Percentiles rank a stretch among this genome's conserved stretches.
phyloP scores from a whole-genome alignment of 1,140 invertebrate genomes.

The Drosophila murphyi region DNA sequence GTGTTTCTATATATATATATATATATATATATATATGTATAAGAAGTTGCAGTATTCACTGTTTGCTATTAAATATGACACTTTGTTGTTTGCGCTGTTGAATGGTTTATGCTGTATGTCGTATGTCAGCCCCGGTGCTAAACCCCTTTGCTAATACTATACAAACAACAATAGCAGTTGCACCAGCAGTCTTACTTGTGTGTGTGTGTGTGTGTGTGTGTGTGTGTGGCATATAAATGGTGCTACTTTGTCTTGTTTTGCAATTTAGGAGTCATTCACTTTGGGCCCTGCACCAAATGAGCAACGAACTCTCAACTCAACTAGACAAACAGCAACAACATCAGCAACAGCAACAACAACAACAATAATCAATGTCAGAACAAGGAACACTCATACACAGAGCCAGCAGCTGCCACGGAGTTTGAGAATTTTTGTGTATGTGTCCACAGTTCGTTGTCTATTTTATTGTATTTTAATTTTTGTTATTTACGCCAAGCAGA shows the following conservation, averaged over 20 bases:
- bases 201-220: constrained; percentile 29
- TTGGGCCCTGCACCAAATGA: constrained; percentile 58
- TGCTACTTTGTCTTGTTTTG: constrained; percentile 69
- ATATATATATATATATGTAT: constrained; percentile 4
- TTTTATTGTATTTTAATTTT: constrained; percentile 80
- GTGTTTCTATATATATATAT: not conserved
- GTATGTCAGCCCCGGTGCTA: constrained; percentile 11
- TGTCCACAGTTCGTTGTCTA: constrained; percentile 66
- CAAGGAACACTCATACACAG: constrained; percentile 25
- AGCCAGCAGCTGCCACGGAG: not conserved
- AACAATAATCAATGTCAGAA: constrained; percentile 61
- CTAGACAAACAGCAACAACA: constrained; percentile 42
- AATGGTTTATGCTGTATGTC: constrained; percentile 35
- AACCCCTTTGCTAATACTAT: constrained; percentile 47
- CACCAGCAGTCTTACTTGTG: constrained; percentile 29
- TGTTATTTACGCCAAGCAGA: constrained; percentile 65
- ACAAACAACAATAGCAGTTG: constrained; percentile 14
- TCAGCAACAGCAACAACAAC: constrained; percentile 33
- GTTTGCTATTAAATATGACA: constrained; percentile 26
- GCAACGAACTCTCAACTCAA: constrained; percentile 65
- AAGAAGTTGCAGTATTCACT: constrained; percentile 16
- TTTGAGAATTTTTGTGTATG: not conserved
- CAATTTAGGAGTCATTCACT: constrained; percentile 76
- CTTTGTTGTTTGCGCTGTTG: constrained; percentile 22
- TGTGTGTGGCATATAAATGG: constrained; percentile 11